Evolutionary conservation across 2,113 vertebrate species (phyloP).

Genomic region (Telmatochromis bifrenatus): DNA sequence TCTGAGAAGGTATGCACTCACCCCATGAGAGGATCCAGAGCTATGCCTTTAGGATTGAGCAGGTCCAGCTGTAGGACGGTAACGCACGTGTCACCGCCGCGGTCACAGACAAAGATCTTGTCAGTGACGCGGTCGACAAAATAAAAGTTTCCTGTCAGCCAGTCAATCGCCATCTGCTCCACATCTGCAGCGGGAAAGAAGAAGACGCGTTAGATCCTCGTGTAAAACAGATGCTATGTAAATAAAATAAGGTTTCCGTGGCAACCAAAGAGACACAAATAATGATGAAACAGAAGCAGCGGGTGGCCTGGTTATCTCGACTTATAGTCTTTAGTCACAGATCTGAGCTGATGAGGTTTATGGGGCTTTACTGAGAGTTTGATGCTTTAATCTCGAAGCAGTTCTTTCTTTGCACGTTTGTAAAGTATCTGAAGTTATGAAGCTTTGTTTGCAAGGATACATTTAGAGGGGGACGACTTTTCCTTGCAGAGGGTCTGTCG

Average conservation of each 20-base stretch:
- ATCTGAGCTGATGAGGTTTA: neutral
- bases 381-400: neutral
- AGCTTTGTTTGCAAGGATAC: neutral
- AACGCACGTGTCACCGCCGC: slow-evolving; percentile 79
- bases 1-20: slow-evolving; percentile 65
- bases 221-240: neutral
- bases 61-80: slow-evolving; percentile 89
- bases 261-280: neutral
- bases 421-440: neutral
- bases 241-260: neutral
- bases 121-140: slow-evolving; percentile 84
- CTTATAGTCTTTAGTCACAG: neutral
- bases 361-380: neutral
- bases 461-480: fast-evolving
- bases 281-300: neutral
- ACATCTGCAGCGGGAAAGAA: slow-evolving; percentile 74
- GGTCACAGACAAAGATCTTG: slow-evolving; percentile 87
- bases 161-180: slow-evolving; percentile 90
- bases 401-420: neutral
- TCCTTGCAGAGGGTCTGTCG: neutral
- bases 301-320: neutral
- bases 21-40: slow-evolving; percentile 90
- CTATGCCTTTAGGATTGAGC: slow-evolving; percentile 86
- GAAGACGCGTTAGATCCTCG: neutral
- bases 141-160: slow-evolving; percentile 93